Evolutionary conservation across 2,113 vertebrate genomes (phyloP).

Genomic region (Indicator indicator): DNA sequence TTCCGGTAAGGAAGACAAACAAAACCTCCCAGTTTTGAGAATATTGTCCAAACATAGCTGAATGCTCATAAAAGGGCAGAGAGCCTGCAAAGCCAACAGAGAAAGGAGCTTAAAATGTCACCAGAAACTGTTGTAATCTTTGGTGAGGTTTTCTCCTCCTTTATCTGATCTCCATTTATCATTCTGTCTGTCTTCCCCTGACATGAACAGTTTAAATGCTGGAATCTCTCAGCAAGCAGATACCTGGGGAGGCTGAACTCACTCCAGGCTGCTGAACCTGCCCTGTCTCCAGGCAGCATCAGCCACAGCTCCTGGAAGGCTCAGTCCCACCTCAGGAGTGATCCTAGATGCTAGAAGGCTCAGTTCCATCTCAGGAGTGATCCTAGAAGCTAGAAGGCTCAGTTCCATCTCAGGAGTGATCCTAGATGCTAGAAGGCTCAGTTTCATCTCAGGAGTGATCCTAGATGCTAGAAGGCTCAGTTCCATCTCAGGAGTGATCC

Average conservation of each 20-base stretch:
- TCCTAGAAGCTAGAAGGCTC: neutral
- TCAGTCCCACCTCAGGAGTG: neutral
- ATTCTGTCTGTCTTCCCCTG: neutral
- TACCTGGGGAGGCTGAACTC: neutral
- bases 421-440: too few relatives aligned
- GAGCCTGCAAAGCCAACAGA: neutral
- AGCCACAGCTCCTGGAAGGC: neutral
- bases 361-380: neutral
- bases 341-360: neutral
- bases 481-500: neutral
- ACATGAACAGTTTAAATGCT: neutral
- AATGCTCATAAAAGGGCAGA: slow-evolving; percentile 16
- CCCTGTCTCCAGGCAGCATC: neutral
- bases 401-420: neutral
- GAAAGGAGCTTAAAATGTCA: slow-evolving; percentile 34
- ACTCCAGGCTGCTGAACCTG: too few relatives aligned
- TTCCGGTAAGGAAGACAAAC: slow-evolving; percentile 33
- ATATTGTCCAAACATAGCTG: neutral
- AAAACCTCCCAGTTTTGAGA: neutral
- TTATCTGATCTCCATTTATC: neutral
- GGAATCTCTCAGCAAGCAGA: neutral
- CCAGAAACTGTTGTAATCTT: neutral
- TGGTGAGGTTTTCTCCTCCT: neutral
- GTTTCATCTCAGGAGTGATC: neutral
- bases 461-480: neutral